Percentiles rank a stretch among this genome's conserved stretches.
Evolutionary conservation across 1,140 invertebrate species (phyloP).

Genomic region (Ptiloglossa arizonensis): DNA sequence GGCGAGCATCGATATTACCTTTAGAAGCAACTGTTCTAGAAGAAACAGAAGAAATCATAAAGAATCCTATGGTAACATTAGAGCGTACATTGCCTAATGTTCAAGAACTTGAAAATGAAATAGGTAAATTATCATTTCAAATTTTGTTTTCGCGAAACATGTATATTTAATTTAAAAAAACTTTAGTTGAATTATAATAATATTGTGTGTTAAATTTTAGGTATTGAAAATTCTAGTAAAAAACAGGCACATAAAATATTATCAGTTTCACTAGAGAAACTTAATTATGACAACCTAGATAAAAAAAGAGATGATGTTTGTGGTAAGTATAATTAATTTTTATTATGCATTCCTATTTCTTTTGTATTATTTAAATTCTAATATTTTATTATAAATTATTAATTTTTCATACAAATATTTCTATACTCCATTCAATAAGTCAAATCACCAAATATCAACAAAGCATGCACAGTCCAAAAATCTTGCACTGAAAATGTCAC

Average conservation of each 20-base stretch:
- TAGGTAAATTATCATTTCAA: constrained; percentile 39
- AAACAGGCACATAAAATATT: neutral
- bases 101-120: constrained; percentile 38
- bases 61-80: constrained; percentile 37
- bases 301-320: constrained; percentile 4
- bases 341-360: neutral
- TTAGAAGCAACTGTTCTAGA: constrained; percentile 59
- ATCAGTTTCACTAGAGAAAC: constrained; percentile 11
- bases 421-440: no score
- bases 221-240: no score
- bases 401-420: no score
- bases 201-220: neutral
- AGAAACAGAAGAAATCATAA: constrained; percentile 53
- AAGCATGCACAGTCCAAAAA: no score
- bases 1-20: constrained; percentile 53
- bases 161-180: neutral
- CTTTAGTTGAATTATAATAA: neutral
- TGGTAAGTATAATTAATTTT: constrained; percentile 44
- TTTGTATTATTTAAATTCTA: no score
- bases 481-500: no score
- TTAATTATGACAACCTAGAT: constrained; percentile 6
- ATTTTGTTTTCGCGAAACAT: no score
- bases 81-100: constrained; percentile 36
- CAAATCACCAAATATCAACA: no score
- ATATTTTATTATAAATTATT: no score